phyloP scores from a whole-genome alignment of 2,888 invertebrate genomes.

The Lasioglossum marginatum region DNA sequence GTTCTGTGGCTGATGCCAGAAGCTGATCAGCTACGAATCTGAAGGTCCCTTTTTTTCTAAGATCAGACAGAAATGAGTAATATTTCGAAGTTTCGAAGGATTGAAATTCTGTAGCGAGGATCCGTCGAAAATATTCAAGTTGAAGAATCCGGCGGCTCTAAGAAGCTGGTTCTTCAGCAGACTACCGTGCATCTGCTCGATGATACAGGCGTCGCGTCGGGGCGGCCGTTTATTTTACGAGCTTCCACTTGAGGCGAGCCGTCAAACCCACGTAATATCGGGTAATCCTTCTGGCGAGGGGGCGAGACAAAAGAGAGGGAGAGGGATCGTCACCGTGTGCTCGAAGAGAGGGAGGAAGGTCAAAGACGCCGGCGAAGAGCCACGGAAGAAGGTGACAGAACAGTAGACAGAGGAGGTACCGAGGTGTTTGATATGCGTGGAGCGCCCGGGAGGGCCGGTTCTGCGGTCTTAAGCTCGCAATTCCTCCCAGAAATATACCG shows the following conservation, averaged over 20 bases:
- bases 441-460: conserved; percentile 71
- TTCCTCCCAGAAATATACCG: conserved; percentile 80
- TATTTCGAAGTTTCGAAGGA: background rate
- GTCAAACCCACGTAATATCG: conserved; percentile 80
- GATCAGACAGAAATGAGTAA: background rate
- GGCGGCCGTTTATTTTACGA: conserved; percentile 76
- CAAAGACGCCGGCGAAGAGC: conserved; percentile 24
- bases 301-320: conserved; percentile 46
- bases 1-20: background rate
- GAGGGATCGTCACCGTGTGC: conserved; percentile 44
- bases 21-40: background rate
- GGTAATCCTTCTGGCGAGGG: conserved; percentile 71
- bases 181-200: conserved; percentile 52
- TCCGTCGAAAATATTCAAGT: background rate
- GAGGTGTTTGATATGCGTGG: conserved; percentile 79
- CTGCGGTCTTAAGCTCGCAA: conserved; percentile 79
- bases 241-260: conserved; percentile 74
- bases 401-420: conserved; percentile 16
- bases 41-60: background rate
- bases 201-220: conserved; percentile 42
- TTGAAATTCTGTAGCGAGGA: background rate
- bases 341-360: background rate
- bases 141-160: background rate
- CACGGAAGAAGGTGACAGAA: conserved; percentile 33
- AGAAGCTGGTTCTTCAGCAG: background rate